Percentiles rank a stretch among this genome's conserved stretches.
Evolutionary conservation across 1,140 invertebrate species (phyloP).

Genomic region (Platyscapa corneri): DNA sequence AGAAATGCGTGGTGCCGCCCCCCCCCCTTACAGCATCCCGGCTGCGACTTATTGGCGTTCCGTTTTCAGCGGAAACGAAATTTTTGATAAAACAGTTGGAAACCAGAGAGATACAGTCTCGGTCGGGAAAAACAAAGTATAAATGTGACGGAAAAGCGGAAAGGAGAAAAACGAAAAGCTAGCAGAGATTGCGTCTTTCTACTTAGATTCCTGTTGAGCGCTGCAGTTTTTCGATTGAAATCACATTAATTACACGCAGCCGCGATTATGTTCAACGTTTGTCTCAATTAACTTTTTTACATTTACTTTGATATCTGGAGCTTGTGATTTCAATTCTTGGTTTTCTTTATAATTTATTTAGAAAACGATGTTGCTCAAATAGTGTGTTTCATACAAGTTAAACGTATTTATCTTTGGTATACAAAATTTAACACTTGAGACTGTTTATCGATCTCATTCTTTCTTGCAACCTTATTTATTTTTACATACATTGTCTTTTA

Average conservation of each 20-base stretch:
- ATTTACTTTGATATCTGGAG: not conserved
- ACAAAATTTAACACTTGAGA: not conserved
- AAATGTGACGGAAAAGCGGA: too few species aligned
- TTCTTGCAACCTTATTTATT: not conserved
- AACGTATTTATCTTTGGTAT: too few species aligned
- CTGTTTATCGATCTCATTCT: too few species aligned
- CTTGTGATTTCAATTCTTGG: not conserved
- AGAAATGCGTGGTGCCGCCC: not conserved
- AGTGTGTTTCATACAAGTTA: not conserved
- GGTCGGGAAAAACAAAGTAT: too few species aligned
- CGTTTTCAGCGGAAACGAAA: conserved; percentile 58
- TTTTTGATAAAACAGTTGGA: conserved; percentile 61
- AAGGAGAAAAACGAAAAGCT: too few species aligned
- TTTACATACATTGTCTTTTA: not conserved
- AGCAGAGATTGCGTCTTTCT: conserved; percentile 48
- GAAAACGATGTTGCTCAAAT: not conserved
- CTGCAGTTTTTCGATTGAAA: conserved; percentile 58
- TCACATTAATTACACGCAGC: conserved; percentile 64
- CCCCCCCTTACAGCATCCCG: not conserved
- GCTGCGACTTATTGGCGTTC: not conserved
- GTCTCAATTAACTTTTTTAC: not conserved
- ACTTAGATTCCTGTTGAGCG: conserved; percentile 15
- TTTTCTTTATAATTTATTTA: too few species aligned
- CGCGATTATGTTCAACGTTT: conserved; percentile 53
- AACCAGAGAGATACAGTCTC: not conserved